Base-by-base conservation (phyloP, 1,140 invertebrate species). In the Bombus waltoni region DNA sequence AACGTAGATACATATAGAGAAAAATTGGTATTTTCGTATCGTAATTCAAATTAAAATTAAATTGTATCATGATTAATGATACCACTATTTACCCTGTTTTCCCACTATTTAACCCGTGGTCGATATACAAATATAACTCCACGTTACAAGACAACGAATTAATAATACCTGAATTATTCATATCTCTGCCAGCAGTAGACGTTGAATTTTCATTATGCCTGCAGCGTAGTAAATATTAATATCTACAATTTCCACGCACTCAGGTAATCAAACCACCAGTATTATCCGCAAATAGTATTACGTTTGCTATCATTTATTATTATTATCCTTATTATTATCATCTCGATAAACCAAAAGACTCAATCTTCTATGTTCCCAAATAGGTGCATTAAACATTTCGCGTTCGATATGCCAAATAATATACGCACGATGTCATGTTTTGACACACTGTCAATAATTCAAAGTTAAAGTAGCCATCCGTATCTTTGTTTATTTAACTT, bases 131-230 rank as follows among this genome's bases (percentile, higher is more conserved):
- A 28, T 71, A 11, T 15, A 42, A 42, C 10, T 42, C 1, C 25
- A 15, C 11, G 11, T 42, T 42, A 13, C 40, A 40, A 71, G 68
- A 71, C 38, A 40, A 38, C 35, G 68, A 38, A 70, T 28, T 70
- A 70, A 38, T 70, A 38, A n/a, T 42, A 42, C 8, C 38, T 40
- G 66, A 68, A 68, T 68, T 38, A 68, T 68, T 70, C 68, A 70
- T 70, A 40, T 28, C 11, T 9, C 4, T n/a, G 70, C 4, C 25
- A 40, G 38, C 70, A 28, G 15, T 35, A 35, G 38, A 71, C 38
- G 70, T 28, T 71, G 38, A 40, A 71, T 71, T 71, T 42, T 71
- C 70, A 71, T 71, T 71, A 28, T 71, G 70, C 38, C 38, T 40
- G 1, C 25, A 28, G 38, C 35, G 38, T 10, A 28, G 70, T 71